Evolutionary conservation across 92 coral and sea anemone species (phyloP).

Genomic region (Actinernus sp.): DNA sequence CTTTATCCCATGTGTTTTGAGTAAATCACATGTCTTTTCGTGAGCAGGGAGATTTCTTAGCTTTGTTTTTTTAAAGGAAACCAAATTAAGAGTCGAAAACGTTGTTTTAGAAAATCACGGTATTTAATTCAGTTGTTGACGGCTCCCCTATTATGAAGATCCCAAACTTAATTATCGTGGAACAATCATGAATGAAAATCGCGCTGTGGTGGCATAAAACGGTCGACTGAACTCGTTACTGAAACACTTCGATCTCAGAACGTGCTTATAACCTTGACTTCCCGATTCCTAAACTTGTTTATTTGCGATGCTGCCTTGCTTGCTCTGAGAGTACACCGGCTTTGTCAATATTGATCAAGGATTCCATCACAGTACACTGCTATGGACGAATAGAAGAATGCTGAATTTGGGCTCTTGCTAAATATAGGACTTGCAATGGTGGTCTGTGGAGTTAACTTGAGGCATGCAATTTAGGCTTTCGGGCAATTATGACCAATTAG

Average conservation of each 20-base stretch:
- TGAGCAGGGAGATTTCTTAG: too few relatives aligned
- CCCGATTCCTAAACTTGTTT: background rate
- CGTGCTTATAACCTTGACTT: background rate
- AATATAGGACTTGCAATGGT: slow-evolving; percentile 22
- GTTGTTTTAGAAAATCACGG: too few relatives aligned
- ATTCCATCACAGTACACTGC: slow-evolving; percentile 10
- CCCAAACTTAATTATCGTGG: too few relatives aligned
- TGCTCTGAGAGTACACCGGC: slow-evolving; percentile 42
- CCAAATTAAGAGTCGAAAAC: too few relatives aligned
- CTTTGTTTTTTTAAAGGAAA: too few relatives aligned
- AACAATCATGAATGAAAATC: too few relatives aligned
- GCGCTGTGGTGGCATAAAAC: background rate
- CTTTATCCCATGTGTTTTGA: background rate
- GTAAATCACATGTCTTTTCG: too few relatives aligned
- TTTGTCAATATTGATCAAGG: slow-evolving; percentile 26
- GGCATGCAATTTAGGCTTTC: slow-evolving; percentile 72
- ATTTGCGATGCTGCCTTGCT: background rate
- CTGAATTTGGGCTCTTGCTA: too few relatives aligned
- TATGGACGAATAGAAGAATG: background rate
- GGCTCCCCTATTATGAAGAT: too few relatives aligned
- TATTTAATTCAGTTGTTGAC: too few relatives aligned
- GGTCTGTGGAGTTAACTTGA: slow-evolving; percentile 40
- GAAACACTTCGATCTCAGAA: background rate
- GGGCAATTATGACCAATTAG: slow-evolving; percentile 78
- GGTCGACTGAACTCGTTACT: background rate